Base-by-base conservation (phyloP, 2,797 vertebrate genomes). In the Oreochromis grahami region DNA sequence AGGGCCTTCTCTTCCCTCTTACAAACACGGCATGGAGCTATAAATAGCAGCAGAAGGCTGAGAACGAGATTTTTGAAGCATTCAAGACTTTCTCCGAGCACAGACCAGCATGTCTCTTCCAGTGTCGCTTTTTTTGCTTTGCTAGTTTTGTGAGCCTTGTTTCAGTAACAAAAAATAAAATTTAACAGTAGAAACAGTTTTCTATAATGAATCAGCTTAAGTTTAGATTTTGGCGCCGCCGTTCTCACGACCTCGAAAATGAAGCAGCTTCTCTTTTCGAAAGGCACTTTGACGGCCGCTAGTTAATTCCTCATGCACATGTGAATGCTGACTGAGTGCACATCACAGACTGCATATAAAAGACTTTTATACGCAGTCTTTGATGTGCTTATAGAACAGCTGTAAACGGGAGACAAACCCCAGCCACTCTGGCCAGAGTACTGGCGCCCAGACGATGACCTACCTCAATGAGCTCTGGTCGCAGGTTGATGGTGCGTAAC, bases 401-500 rank as follows among this genome's bases (percentile, higher is more conserved):
- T 55, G 72, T 29, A 21, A 48, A 78, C 9, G 45, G 50, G 68
- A 86, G 81, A 79, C 81, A 52, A 38, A 82, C 4, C 36, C 19
- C 36, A 56, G 65, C 24, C 55, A 24, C 34, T 9, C 43, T 12
- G 45, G 8, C 43, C 26, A 36, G 70, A 21, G 43, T 5, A 38
- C 34, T 15, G 41, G 70, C 5, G 24, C 26, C 50, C 43, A 26
- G 41, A 55, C 36, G 51, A 4, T 8, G 36, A 68, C 89, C 32
- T 82, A 96, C 98, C 97, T 98, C 95, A 3, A 97, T 97, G 89
- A 98, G 97, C 83, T 98, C 97, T 1, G 97, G 95, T 90, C 97
- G 97, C 83, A 99, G 96, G 82, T 98, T 98, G 96, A 98, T 96
- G 60, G 97, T 98, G 81, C 97, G 97, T 10, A 99, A 95, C 98